phyloP scores from a whole-genome alignment of 1,140 invertebrate genomes.

The Zaprionus taronus region DNA sequence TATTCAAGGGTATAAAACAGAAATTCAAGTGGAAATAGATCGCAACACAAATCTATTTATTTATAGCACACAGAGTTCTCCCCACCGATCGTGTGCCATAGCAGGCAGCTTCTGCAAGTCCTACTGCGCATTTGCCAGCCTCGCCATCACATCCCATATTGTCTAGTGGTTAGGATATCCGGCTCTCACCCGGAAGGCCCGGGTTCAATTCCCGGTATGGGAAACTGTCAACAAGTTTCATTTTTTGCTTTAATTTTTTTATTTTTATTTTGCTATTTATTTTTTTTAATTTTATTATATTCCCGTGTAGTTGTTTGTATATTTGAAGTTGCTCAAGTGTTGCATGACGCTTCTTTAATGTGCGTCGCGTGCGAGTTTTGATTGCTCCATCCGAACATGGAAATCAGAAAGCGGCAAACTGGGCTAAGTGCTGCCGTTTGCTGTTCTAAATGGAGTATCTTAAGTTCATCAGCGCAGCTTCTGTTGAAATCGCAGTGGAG shows the following conservation, averaged over 20 bases:
- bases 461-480: constrained; percentile 65
- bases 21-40: no score
- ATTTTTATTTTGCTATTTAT: not conserved
- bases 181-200: constrained; percentile 93
- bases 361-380: not conserved
- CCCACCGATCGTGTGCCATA: not conserved
- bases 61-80: not conserved
- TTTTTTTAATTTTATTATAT: not conserved
- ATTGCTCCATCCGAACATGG: constrained; percentile 30
- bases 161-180: constrained; percentile 93
- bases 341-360: not conserved
- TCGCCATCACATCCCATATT: constrained; percentile 84
- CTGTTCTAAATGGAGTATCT: constrained; percentile 64
- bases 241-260: not conserved
- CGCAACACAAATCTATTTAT: not conserved
- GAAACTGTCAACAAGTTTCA: constrained; percentile 82
- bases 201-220: constrained; percentile 93
- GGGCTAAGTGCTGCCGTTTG: constrained; percentile 55
- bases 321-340: not conserved
- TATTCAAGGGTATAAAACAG: no score
- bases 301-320: not conserved
- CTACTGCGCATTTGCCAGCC: not conserved
- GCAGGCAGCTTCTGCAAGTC: not conserved
- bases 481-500: constrained; percentile 53
- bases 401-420: constrained; percentile 43